Conservation (phyloP, 2,113 vertebrate species). For the human region GRCh38 chr2:221781001-221781500, state of each 20-base stretch:
- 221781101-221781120: background rate
- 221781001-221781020: fast-evolving
- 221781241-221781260: constrained; percentile 75
- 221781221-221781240: constrained; percentile 76
- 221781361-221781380: constrained; percentile 74
- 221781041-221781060: background rate
- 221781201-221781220: constrained; percentile 31
- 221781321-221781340: constrained; percentile 70
- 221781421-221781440: constrained; percentile 76
- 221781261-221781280: constrained; percentile 77
- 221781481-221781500: constrained; percentile 70
- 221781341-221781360: constrained; percentile 68
- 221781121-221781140: background rate
- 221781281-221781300: constrained; percentile 76
- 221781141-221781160: constrained; percentile 41
- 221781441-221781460: constrained; percentile 67
- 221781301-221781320: constrained; percentile 72
- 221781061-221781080: background rate
- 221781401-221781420: constrained; percentile 69
- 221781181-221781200: constrained; percentile 59
- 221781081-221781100: background rate
- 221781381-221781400: constrained; percentile 74
- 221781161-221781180: constrained; percentile 68
- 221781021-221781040: background rate
- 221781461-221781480: constrained; percentile 69